Base-by-base conservation (phyloP, 2,888 invertebrate genomes). In the Blastobasis lacticolella region DNA sequence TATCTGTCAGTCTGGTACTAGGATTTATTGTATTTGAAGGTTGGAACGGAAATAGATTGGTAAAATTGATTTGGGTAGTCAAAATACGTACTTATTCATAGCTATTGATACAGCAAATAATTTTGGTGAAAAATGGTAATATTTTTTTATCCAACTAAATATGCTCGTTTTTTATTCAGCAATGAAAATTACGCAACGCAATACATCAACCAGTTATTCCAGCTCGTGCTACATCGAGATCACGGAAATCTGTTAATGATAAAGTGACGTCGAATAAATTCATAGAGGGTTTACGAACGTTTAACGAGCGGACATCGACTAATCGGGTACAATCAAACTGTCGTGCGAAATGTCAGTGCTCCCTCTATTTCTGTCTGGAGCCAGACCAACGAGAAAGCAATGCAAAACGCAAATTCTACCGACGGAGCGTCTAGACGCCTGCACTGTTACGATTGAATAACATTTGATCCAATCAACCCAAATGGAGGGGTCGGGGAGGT, bases 391-490 rank as follows among this genome's bases (percentile, higher is more conserved):
- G 82, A 81, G 81, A 81, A 84, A 81, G 77, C 81, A 78, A 81
- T 80, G 82, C 78, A 78, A 81, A 79, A 76, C 77, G 75, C 75
- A 83, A 87, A 83, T 86, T 82, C 78, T 79, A 64, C 69, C 66
- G 86, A 75, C 86, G 85, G 81, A 23, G 40, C 84, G 87, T 85
- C 87, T 86, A 77, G 86, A 80, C 85, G 78, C 66, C 72, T 67
- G 72, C 78, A 71, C 73, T 77, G 75, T 71, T 76, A 73, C 80
- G 82, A 87, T 84, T 82, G 79, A 81, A 84, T 84, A 84, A 83
- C 68, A 83, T 80, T 87, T 84, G 83, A 87, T 85, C 86, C 85
- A 87, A 86, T 86, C 86, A 86, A 78, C 64, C 76, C 74, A 73
- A 81, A 80, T 77, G 67, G 69, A 75, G 71, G 76, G 85, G 81